Evolutionary conservation across 2,888 invertebrate species (phyloP), one percentile per base, ranked within the genome.

Genomic region (Adelphocoris suturalis): DNA sequence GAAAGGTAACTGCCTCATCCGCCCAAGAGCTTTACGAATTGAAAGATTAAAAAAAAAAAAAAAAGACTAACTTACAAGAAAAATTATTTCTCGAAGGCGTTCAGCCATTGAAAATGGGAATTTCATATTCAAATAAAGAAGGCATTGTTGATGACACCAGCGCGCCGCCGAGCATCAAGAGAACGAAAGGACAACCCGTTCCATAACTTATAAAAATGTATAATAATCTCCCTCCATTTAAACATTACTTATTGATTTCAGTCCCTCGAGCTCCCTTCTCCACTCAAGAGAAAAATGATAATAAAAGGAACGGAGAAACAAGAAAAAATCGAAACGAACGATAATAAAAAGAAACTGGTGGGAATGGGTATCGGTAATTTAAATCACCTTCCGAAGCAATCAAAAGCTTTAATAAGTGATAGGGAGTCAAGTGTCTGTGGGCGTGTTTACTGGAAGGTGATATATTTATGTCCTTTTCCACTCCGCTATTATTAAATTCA

Each of bases 401-500:
- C 88, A 88, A 78, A 88, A 88, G 88, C 37, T 88, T 88, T 78
- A 88, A 88, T 88, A 88, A 88, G 55, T 80, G 88, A 88, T 88
- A 80, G 76, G 55, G 85, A 85, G 61, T 85, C 82, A 82, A 55
- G 85, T 37, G 28, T 52, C 88, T 55, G 87, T 87, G 78, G 88
- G 88, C 88, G 88, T 76, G 88, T 88, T 88, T 88, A 88, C 88
- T 78, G 37, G 88, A 88, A 88, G 88, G 88, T 78, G 88, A 88
- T 88, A 88, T 88, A 88, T 88, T 88, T 88, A 88, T 88, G 88
- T 88, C 88, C 88, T 88, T 88, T 88, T 80, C 88, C 88, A 52
- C 88, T 80, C 88, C n/a, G 88, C 88, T 88, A 88, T 88, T 88
- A 88, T 88, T 88, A 88, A 88, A 88, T 88, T 88, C 88, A 88